phyloP scores from a whole-genome alignment of 1,140 invertebrate genomes.

The Magallana angulata region DNA sequence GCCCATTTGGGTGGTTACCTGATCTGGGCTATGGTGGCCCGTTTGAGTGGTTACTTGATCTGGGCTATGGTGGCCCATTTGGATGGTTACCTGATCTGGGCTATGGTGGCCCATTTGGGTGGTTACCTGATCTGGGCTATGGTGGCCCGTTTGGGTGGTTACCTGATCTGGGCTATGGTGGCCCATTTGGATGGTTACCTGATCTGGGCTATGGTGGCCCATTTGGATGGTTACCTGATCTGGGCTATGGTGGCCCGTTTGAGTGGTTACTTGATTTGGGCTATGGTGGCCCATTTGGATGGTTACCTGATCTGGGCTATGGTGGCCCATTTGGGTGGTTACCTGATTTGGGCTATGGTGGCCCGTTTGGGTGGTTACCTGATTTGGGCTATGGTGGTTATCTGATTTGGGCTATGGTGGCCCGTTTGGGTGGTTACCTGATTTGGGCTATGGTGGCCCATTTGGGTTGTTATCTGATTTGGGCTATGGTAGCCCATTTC shows the following conservation, averaged over 20 bases:
- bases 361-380: constrained; percentile 82
- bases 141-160: constrained; percentile 91
- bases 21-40: too few relatives aligned
- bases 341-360: not conserved
- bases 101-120: too few relatives aligned
- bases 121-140: constrained; percentile 84
- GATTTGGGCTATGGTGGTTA: constrained; percentile 99
- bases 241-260: too few relatives aligned
- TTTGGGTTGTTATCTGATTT: too few relatives aligned
- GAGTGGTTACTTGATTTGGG: constrained; percentile 92
- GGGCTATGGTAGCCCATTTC: too few relatives aligned
- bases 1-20: too few relatives aligned
- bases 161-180: constrained; percentile 98
- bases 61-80: too few relatives aligned
- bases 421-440: constrained; percentile 96
- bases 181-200: constrained; percentile 93
- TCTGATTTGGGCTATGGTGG: constrained; percentile 98
- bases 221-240: not conserved
- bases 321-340: not conserved
- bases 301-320: constrained; percentile 84
- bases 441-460: too few relatives aligned
- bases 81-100: too few relatives aligned
- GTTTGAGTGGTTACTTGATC: too few relatives aligned
- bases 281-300: constrained; percentile 96
- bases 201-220: too few relatives aligned